Percentiles rank a stretch among this genome's conserved stretches.
phyloP scores from a whole-genome alignment of 2,797 vertebrate species.

The Enteromius mattozi region DNA sequence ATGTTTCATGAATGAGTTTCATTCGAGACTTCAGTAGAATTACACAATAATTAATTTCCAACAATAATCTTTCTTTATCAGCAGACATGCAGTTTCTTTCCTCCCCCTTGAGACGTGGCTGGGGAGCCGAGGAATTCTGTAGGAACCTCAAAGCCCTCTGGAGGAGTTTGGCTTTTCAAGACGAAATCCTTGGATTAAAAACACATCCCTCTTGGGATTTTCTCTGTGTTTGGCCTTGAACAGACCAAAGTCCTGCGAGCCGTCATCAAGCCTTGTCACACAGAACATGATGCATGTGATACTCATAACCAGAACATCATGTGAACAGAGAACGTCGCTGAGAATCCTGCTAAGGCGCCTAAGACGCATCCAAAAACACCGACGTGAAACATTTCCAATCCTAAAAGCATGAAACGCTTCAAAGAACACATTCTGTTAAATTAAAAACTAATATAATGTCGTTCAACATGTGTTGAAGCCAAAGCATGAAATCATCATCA shows the following conservation, averaged over 20 bases:
- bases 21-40: not conserved
- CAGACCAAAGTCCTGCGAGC: constrained; percentile 55
- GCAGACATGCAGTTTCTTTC: constrained; percentile 4
- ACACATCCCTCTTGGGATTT: constrained; percentile 58
- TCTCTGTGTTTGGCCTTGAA: constrained; percentile 61
- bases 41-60: not conserved
- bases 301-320: constrained; percentile 41
- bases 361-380: not conserved
- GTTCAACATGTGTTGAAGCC: not conserved
- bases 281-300: constrained; percentile 37
- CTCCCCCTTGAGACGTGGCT: constrained; percentile 49
- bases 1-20: not conserved
- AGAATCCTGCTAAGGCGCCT: not conserved
- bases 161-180: constrained; percentile 62
- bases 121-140: constrained; percentile 52
- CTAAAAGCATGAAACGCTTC: not conserved
- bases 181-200: constrained; percentile 65
- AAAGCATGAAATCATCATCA: not conserved
- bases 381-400: not conserved
- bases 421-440: not conserved
- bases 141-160: constrained; percentile 63
- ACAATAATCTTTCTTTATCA: constrained; percentile 52
- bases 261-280: constrained; percentile 58
- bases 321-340: constrained; percentile 9
- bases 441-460: not conserved